These are phyloP conservation scores for Lepidocolaptes lacrymiger DNA, from an alignment of 2,797 vertebrate genomes.

Conservation along the genomic window DNA sequence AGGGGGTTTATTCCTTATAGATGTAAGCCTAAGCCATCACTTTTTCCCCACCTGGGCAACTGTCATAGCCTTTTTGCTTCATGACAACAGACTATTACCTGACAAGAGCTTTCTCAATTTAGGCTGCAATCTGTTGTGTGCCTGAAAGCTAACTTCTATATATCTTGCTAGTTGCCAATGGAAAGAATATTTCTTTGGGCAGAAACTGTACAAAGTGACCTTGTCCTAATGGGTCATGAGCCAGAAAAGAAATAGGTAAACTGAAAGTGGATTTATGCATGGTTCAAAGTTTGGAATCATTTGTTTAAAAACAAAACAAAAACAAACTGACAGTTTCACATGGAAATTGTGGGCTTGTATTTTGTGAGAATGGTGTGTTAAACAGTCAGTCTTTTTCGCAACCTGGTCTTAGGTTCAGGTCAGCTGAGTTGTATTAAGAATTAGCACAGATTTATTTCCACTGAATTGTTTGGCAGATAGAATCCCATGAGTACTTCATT, in stretches of 20 bases:
- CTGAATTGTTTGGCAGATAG: background rate
- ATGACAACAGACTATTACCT: background rate
- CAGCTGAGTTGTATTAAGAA: conserved; percentile 42
- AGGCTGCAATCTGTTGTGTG: background rate
- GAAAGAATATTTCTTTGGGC: background rate
- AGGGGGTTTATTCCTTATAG: background rate
- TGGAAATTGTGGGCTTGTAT: background rate
- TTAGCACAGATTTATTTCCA: conserved; percentile 2
- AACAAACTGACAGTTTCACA: background rate
- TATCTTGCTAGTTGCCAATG: background rate
- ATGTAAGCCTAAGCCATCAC: background rate
- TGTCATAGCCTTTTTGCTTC: background rate
- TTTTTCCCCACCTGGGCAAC: background rate
- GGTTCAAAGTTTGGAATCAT: background rate
- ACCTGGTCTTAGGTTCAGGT: background rate
- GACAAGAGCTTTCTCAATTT: background rate
- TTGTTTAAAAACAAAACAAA: background rate
- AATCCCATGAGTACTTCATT: background rate
- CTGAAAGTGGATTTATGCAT: background rate
- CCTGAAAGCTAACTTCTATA: background rate
- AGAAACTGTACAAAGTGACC: background rate
- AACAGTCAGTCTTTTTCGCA: background rate
- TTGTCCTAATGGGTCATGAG: background rate
- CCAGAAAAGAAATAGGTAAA: background rate
- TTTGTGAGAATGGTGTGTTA: background rate